Conservation (phyloP, 2,797 vertebrate species). For the Phalanger gymnotis region DNA sequence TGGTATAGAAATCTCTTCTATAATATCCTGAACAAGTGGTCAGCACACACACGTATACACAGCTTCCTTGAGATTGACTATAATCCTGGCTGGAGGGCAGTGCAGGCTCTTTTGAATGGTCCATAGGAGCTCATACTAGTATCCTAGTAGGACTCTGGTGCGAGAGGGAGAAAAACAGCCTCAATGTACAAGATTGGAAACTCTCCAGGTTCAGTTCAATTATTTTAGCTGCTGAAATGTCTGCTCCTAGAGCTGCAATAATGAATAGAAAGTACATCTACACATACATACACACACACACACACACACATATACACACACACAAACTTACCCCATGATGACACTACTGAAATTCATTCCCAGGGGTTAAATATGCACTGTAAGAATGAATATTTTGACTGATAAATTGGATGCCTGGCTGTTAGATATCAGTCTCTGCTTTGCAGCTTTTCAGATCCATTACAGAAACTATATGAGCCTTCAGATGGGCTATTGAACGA, state of each 20-base stretch:
- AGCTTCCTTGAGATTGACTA: not conserved
- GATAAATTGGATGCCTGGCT: slow-evolving; percentile 60
- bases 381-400: slow-evolving; percentile 65
- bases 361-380: slow-evolving; percentile 64
- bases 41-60: not conserved
- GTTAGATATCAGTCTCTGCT: slow-evolving; percentile 63
- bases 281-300: slow-evolving; percentile 1
- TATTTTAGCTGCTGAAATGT: slow-evolving; percentile 48
- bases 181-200: slow-evolving; percentile 43
- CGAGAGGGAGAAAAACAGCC: not conserved
- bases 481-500: slow-evolving; percentile 24
- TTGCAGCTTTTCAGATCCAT: slow-evolving; percentile 70
- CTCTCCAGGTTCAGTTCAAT: slow-evolving; percentile 30
- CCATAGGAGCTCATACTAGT: not conserved
- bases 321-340: slow-evolving; percentile 46
- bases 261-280: slow-evolving; percentile 64
- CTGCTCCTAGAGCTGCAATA: slow-evolving; percentile 59
- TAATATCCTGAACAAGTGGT: not conserved
- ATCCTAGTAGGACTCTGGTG: not conserved
- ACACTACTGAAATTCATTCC: slow-evolving; percentile 61
- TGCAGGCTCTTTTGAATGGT: not conserved
- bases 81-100: not conserved
- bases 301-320: not conserved
- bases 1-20: not conserved
- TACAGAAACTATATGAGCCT: slow-evolving; percentile 49